These are phyloP conservation scores for Aldabrachelys gigantea DNA, from an alignment of 2,113 vertebrate species.

Conservation along the genomic window DNA sequence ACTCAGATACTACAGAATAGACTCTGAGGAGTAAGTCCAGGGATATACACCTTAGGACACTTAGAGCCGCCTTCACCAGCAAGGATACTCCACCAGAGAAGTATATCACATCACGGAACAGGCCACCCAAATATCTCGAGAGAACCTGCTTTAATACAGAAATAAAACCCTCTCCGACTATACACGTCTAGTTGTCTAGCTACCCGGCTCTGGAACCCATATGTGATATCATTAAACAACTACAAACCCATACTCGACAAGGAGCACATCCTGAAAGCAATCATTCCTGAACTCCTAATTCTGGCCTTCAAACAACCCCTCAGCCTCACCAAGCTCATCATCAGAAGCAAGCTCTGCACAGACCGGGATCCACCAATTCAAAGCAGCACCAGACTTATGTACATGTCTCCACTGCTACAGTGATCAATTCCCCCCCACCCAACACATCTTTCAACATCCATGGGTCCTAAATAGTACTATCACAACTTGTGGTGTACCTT, in stretches of 20 bases:
- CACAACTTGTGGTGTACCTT: not conserved
- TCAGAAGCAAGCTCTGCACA: not conserved
- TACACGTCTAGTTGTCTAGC: not conserved
- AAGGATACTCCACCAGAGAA: not conserved
- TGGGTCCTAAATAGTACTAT: not conserved
- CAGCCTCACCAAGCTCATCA: not conserved
- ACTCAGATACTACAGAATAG: too few relatives aligned
- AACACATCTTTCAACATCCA: not conserved
- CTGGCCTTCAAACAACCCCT: not conserved
- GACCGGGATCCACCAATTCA: not conserved
- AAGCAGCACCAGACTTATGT: not conserved
- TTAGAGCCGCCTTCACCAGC: not conserved
- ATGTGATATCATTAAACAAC: not conserved
- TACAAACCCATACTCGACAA: not conserved
- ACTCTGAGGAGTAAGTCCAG: not conserved
- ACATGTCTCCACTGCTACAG: not conserved
- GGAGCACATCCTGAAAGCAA: not conserved
- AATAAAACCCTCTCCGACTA: not conserved
- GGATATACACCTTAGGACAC: not conserved
- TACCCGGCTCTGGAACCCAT: not conserved
- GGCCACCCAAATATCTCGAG: not conserved
- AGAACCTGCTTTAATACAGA: not conserved
- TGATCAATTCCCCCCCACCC: not conserved
- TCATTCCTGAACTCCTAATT: not conserved
- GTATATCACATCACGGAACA: not conserved